Base-by-base conservation (phyloP, 1,140 invertebrate genomes). In the Anagrus nilaparvatae region DNA sequence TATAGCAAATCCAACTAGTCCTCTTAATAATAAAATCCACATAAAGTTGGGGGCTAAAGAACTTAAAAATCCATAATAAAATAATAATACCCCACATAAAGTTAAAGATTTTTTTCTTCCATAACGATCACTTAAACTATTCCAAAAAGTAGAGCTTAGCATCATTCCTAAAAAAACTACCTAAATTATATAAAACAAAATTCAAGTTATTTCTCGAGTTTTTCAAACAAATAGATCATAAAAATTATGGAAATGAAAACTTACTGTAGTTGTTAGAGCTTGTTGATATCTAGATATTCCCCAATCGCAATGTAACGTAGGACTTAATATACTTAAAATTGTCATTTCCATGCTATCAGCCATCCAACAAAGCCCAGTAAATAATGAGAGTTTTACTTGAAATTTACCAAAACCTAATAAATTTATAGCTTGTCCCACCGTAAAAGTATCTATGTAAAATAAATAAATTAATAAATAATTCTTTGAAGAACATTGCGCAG, bases 341-440 rank as follows among this genome's bases (percentile, higher is more conserved):
- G 93, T 96, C 85, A 97, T 96, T 72, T 97, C 93, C 92, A 97
- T 96, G 28, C 89, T 92, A 65, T 97, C 93, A 20, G 92, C 87
- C 91, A 95, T 96, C 91, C 92, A 88, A 58, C 87, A 90, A 4
- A 91, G 66, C 1, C 87, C 87, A 23, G 87, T 89, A 53, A 86
- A 82, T 13, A 90, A 67, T 1, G 86, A 89, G 14, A 90, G 58
- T 57, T 93, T 92, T 0, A 95, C 79, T 80, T 96, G 93, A 65
- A 96, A 96, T 71, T 83, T 89, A 16, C 93, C 93, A 75, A 97
- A 97, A 5, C 93, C 93, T 43, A 96, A 73, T 2, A 83, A 78
- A 72, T 96, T 94, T n/a, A 97, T 89, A 34, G 91, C 91, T 66
- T 95, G 87, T 51, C 89, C 86, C 2, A 95, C 85, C 23, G 91